phyloP scores from a whole-genome alignment of 2,113 vertebrate genomes.

The Anseranas semipalmata region DNA sequence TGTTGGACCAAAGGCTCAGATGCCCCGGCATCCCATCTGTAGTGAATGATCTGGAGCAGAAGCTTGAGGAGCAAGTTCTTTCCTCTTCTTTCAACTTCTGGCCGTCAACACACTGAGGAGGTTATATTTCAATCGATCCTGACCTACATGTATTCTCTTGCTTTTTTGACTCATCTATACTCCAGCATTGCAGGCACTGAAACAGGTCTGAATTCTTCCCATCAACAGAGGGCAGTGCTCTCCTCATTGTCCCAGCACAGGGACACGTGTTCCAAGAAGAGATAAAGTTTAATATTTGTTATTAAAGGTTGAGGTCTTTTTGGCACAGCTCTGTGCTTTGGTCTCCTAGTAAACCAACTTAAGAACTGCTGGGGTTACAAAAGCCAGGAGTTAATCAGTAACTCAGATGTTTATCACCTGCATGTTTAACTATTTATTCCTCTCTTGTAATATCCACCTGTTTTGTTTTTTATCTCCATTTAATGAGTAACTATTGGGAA shows the following conservation, averaged over 20 bases:
- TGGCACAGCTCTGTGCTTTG: slow-evolving; percentile 45
- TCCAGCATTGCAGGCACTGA: background rate
- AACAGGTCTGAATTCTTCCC: background rate
- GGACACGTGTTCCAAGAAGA: background rate
- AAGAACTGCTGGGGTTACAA: background rate
- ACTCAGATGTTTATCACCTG: slow-evolving; percentile 54
- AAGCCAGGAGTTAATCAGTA: slow-evolving; percentile 67
- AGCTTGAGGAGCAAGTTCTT: background rate
- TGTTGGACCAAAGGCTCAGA: background rate
- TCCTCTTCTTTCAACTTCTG: background rate
- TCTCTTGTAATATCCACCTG: background rate
- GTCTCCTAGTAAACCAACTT: background rate
- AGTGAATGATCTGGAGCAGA: background rate
- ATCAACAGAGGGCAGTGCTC: slow-evolving; percentile 55
- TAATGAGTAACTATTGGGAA: slow-evolving; percentile 66
- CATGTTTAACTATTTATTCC: slow-evolving; percentile 32
- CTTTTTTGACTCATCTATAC: background rate
- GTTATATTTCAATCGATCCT: background rate
- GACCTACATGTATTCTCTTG: background rate
- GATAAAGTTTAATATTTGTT: background rate
- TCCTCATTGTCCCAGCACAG: background rate
- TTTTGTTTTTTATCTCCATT: background rate
- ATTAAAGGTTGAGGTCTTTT: background rate
- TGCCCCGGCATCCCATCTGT: background rate
- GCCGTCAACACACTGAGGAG: background rate